Evolutionary conservation across 2,888 invertebrate species (phyloP), one percentile per base, ranked within the genome.

Genomic region (Syrista parreyssii): DNA sequence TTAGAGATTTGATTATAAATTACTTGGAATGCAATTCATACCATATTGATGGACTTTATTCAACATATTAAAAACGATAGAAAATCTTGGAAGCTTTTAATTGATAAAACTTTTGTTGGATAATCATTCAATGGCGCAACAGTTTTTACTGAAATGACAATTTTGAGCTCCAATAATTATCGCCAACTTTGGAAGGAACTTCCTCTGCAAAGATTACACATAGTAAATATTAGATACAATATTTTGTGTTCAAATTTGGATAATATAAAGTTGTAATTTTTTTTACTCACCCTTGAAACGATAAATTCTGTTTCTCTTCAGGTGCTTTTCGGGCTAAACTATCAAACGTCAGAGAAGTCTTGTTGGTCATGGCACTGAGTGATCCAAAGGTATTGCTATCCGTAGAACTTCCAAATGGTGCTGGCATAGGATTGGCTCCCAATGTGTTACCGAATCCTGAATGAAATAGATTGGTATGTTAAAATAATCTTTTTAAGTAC

Each of bases 121-220:
- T 55, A 2, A 9, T 55, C 55, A 55, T 2, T 55, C 23, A 23
- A 23, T 55, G 9, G 15, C 6, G 55, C 9, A 55, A 55, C 55
- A 55, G 55, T 55, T 9, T 55, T 15, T 23, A 55, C 55, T 9
- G 23, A 9, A 55, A 55, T 55, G 23, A 23, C 55, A 9, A 55
- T 55, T 55, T 55, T 55, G 55, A 55, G 23, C 9, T 55, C 55
- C 9, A 55, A 74, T 40, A 11, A 32, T 86, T 80, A 90, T 81
- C 91, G 88, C 91, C 91, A 91, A 78, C 87, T 90, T 12, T 89
- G 89, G 76, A 91, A 91, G 11, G 91, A 90, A 77, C 88, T 89
- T 81, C 89, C 89, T 30, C 90, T 91, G 80, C 81, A 89, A 71
- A 12, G 72, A 69, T 31, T 35, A 33, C 12, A 31, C 32, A 34